phyloP scores from a whole-genome alignment of 30 jellyfish, hydroid and myxozoan genomes.

The Calvadosia cruxmelitensis region DNA sequence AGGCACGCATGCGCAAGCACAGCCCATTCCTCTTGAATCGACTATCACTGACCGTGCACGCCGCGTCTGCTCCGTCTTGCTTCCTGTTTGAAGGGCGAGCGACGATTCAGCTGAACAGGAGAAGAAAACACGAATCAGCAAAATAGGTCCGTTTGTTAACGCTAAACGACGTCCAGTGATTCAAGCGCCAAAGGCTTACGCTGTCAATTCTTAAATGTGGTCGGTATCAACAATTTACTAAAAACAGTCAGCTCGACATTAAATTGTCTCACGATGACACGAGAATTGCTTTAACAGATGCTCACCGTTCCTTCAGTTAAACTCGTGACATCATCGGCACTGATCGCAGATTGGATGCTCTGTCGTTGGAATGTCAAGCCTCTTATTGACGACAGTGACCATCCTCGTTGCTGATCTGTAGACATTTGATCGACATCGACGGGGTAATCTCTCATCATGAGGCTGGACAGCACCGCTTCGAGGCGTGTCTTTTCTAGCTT shows the following conservation, averaged over 20 bases:
- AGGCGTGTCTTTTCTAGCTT: constrained; percentile 82
- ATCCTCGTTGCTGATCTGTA: constrained; percentile 24
- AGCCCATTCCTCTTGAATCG: too few relatives aligned
- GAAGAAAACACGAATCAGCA: neutral
- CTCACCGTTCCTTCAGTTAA: neutral
- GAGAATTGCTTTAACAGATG: too few relatives aligned
- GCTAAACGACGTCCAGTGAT: too few relatives aligned
- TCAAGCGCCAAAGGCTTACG: too few relatives aligned
- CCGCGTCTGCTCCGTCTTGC: too few relatives aligned
- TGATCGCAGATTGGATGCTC: constrained; percentile 52
- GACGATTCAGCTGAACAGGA: neutral
- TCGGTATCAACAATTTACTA: too few relatives aligned
- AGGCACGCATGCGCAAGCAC: too few relatives aligned
- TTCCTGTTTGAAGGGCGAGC: neutral
- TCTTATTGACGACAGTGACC: constrained; percentile 44
- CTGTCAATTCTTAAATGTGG: too few relatives aligned
- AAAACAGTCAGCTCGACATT: too few relatives aligned
- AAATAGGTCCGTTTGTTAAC: too few relatives aligned
- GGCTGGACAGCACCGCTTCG: constrained; percentile 94
- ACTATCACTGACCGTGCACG: too few relatives aligned
- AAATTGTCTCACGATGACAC: too few relatives aligned
- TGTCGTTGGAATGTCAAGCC: constrained; percentile 46
- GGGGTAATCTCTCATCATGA: constrained; percentile 58
- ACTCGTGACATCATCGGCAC: constrained; percentile 43
- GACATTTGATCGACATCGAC: constrained; percentile 45